Conservation (phyloP, 2,888 invertebrate species). For the Eupeodes latifasciatus region DNA sequence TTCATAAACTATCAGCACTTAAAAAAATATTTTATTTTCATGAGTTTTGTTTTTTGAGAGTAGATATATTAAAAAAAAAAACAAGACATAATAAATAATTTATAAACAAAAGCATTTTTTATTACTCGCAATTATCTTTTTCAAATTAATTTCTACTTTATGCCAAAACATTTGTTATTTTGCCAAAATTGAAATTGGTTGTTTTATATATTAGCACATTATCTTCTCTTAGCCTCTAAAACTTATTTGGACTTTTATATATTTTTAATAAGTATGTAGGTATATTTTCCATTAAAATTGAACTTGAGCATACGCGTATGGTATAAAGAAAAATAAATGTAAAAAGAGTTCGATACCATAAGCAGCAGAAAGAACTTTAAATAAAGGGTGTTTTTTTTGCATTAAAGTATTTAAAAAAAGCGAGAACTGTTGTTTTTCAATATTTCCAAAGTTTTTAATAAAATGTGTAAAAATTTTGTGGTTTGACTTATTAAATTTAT, state of each 20-base stretch:
- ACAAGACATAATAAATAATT: background rate
- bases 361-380: too few species aligned
- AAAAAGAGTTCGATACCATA: too few species aligned
- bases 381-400: too few species aligned
- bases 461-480: too few species aligned
- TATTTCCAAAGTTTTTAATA: too few species aligned
- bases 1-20: constrained; percentile 15
- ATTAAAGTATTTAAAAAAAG: too few species aligned
- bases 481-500: too few species aligned
- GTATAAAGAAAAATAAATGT: too few species aligned
- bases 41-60: background rate
- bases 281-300: too few species aligned
- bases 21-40: constrained; percentile 7
- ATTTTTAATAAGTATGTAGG: too few species aligned
- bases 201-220: background rate
- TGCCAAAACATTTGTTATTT: background rate
- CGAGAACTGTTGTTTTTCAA: too few species aligned
- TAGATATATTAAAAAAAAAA: background rate
- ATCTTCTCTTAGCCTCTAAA: background rate
- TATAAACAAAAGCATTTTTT: background rate
- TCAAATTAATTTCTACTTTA: background rate
- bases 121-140: background rate
- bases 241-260: background rate
- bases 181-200: background rate
- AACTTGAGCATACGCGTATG: too few species aligned